Conservation (phyloP, 2,888 invertebrate genomes). For the Dasypolia templi region DNA sequence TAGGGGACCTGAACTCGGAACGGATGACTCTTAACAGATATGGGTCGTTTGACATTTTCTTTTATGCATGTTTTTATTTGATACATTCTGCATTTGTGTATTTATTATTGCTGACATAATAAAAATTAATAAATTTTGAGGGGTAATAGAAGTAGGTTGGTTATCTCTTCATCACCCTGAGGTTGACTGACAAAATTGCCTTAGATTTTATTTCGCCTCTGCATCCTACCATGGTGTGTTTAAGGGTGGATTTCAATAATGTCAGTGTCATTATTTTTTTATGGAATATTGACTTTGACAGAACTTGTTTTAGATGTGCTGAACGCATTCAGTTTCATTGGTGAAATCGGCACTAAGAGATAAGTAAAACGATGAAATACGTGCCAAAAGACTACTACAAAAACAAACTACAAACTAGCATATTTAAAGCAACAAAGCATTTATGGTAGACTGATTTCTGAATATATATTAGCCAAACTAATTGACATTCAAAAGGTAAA, state of each 20-base stretch:
- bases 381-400: background rate
- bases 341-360: no score
- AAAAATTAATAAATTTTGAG: background rate
- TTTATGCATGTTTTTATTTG: background rate
- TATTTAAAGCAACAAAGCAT: background rate
- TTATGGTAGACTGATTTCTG: background rate
- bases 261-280: no score
- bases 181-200: background rate
- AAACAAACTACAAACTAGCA: background rate
- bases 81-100: background rate
- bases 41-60: background rate
- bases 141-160: no score
- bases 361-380: background rate
- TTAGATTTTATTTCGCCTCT: background rate
- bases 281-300: no score
- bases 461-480: slow-evolving; percentile 8
- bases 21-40: no score
- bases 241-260: no score
- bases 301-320: no score
- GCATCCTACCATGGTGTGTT: background rate
- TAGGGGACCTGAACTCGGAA: no score
- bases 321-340: no score
- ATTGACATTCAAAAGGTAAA: slow-evolving; percentile 15
- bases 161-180: background rate
- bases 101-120: background rate